phyloP scores from a whole-genome alignment of 2,888 invertebrate genomes.

The Drepana falcataria region DNA sequence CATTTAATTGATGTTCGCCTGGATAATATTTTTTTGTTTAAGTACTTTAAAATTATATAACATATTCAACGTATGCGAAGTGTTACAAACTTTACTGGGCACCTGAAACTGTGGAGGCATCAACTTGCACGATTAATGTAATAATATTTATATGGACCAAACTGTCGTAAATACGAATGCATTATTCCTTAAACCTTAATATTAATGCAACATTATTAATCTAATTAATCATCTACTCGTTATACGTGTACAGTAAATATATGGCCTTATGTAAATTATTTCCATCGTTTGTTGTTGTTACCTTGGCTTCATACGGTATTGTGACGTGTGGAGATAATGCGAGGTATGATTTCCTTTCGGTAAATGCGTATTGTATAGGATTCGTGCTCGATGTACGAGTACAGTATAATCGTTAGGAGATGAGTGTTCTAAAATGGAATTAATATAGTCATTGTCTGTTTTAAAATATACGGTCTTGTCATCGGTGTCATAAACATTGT shows the following conservation, averaged over 20 bases:
- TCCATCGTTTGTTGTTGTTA: slow-evolving; percentile 54
- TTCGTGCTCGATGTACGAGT: slow-evolving; percentile 42
- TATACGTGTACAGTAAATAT: slow-evolving; percentile 76
- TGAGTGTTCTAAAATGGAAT: slow-evolving; percentile 64
- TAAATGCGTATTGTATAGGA: slow-evolving; percentile 56
- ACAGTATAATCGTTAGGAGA: slow-evolving; percentile 60
- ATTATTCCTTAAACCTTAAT: slow-evolving; percentile 72
- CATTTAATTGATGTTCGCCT: too few relatives aligned
- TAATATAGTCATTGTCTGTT: slow-evolving; percentile 55
- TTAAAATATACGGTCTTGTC: slow-evolving; percentile 44
- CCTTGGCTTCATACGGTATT: slow-evolving; percentile 60
- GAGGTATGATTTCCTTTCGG: slow-evolving; percentile 41
- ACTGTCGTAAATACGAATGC: slow-evolving; percentile 74
- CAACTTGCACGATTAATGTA: slow-evolving; percentile 63
- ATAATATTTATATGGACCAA: slow-evolving; percentile 78
- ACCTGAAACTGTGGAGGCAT: slow-evolving; percentile 51
- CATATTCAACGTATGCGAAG: too few relatives aligned
- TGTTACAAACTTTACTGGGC: slow-evolving; percentile 38
- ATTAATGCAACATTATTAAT: slow-evolving; percentile 72
- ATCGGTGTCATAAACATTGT: slow-evolving; percentile 46
- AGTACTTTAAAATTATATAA: too few relatives aligned
- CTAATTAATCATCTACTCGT: slow-evolving; percentile 74
- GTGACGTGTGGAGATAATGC: slow-evolving; percentile 42
- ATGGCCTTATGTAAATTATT: slow-evolving; percentile 78
- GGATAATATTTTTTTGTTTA: too few relatives aligned